Base-by-base conservation (phyloP, 2,797 vertebrate species). In the Sebastes oblongus region DNA sequence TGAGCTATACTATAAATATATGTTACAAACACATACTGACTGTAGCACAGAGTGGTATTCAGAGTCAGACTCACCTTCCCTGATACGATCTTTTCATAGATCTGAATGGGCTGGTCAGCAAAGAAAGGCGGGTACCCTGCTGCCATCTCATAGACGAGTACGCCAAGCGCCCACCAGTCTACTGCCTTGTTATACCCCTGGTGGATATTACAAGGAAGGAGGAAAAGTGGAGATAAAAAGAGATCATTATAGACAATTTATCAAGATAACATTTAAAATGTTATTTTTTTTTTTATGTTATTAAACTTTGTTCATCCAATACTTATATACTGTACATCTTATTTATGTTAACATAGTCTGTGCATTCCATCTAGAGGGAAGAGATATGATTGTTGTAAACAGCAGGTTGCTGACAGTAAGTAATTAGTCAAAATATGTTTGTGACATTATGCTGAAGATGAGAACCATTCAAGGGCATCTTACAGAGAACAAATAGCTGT, bases 111-210 rank as follows among this genome's bases (percentile, higher is more conserved):
- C 93, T 98, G 97, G 92, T 98, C 97, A 1, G 97, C 97, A 78
- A 98, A 98, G 90, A 98, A 98, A 2, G 97, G 97, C 0, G 97
- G 97, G 88, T 98, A 98, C 72, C 98, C 98, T 75, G 98, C 98
- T 68, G 97, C 98, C 98, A 99, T 99, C 96, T 99, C 98, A 87
- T 98, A 97, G 88, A 98, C 96, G 29, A 98, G 95, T 32, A 98
- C 97, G 1, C 97, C 97, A 70, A 98, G 91, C 5, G 97, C 97
- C 97, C 97, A 98, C 97, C 97, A 98, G 92, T 98, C 97, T 83
- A 98, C 97, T 0, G 97, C 97, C 83, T 98, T 97, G 92, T 98
- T 98, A 86, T 98, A 98, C 55, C 97, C 97, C 97, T 97, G 72
- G 36, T 70, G 52, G 68, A 59, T 7, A 22, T 9, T 24, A 52